Evolutionary conservation across 2,888 invertebrate species (phyloP), one percentile per base, ranked within the genome.

Genomic region (Notocelia uddmanniana): DNA sequence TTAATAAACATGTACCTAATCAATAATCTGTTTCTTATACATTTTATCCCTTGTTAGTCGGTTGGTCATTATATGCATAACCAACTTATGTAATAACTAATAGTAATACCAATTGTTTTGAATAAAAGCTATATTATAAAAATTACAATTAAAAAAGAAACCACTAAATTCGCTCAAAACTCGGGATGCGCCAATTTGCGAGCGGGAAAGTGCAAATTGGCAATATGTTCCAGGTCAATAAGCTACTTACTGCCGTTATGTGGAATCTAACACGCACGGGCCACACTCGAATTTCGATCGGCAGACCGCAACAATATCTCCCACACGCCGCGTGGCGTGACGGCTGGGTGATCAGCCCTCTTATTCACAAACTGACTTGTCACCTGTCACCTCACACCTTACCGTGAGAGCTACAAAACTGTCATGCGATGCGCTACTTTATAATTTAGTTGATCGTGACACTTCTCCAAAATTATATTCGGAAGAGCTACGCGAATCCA

Each of bases 181-280:
- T 71, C 59, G 67, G 59, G 54, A 31, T 48, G 71, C 55, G 55
- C 78, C 75, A 74, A 76, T 79, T 79, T 77, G 57, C 59, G 62
- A 60, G 37, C 75, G 76, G 78, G 78, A 76, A 77, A 83, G 85
- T 85, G 85, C 83, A 85, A 89, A 89, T 88, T 87, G 84, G 83
- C 86, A 85, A 87, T 88, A 84, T 83, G 85, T 87, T 86, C 83
- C 83, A 79, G 77, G 75, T 85, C 86, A 89, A 89, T 89, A 87
- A 83, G 84, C 84, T 81, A 82, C 85, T 88, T 86, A 84, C 81
- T 77, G 79, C 79, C 80, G 80, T 78, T 81, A 77, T 77, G 76
- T 79, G 74, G 78, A 82, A 79, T 82, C 83, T 83, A 79, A 77
- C 81, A 83, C 82, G 83, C 85, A 85, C 77, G 75, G 78, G 74